phyloP scores from a whole-genome alignment of 2,888 invertebrate genomes.

The Lingula anatina region DNA sequence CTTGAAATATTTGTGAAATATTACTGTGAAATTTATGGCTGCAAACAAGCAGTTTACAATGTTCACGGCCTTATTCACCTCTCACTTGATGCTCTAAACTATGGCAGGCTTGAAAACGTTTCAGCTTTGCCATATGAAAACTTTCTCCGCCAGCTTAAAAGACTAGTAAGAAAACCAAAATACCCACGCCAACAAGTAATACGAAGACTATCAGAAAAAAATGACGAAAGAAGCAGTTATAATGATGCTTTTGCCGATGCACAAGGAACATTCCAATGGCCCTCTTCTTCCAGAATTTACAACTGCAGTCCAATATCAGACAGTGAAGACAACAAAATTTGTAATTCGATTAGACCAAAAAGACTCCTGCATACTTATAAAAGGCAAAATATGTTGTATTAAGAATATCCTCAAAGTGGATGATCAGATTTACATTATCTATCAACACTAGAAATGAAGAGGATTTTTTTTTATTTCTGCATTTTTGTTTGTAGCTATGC shows the following conservation, averaged over 20 bases:
- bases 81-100: slow-evolving; percentile 30
- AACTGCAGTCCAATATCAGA: no score
- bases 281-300: background rate
- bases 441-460: no score
- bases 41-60: slow-evolving; percentile 38
- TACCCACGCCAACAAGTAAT: slow-evolving; percentile 5
- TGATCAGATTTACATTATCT: no score
- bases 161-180: no score
- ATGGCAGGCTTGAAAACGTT: slow-evolving; percentile 32
- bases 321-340: no score
- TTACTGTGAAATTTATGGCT: slow-evolving; percentile 28
- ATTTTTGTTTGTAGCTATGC: no score
- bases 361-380: no score
- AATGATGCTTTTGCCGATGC: background rate
- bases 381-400: no score
- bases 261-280: slow-evolving; percentile 1
- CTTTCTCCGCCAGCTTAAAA: slow-evolving; percentile 20
- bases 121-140: slow-evolving; percentile 46
- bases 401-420: no score
- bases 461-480: no score
- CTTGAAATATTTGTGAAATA: slow-evolving; percentile 22
- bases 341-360: no score
- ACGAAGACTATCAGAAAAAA: slow-evolving; percentile 2
- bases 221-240: background rate
- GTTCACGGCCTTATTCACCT: slow-evolving; percentile 45